These are phyloP conservation scores for Indicator maculatus DNA, from an alignment of 2,113 vertebrate genomes.

Conservation along the genomic window DNA sequence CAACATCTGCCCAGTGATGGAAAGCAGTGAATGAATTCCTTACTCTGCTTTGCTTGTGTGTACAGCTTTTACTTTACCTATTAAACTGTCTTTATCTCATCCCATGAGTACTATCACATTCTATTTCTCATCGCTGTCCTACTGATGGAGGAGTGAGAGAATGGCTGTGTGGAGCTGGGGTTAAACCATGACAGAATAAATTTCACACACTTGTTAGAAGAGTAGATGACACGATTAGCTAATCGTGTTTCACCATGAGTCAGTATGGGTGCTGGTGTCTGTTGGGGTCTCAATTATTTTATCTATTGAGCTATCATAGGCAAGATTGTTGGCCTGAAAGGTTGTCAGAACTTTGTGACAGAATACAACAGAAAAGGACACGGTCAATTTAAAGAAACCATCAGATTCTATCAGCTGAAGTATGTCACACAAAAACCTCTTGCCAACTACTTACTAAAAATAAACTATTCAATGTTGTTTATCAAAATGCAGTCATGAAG, in stretches of 20 bases:
- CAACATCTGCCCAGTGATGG: not conserved
- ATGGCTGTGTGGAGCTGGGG: not conserved
- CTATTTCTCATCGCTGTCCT: not conserved
- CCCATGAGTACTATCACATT: not conserved
- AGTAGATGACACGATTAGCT: not conserved
- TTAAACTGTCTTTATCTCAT: not conserved
- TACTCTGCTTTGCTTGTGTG: not conserved
- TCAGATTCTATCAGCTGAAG: not conserved
- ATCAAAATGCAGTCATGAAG: conserved; percentile 61
- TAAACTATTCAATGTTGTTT: conserved; percentile 55
- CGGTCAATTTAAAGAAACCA: not conserved
- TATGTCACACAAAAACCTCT: not conserved
- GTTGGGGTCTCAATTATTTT: not conserved
- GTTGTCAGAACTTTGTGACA: not conserved
- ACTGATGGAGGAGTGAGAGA: not conserved
- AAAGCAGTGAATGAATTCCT: not conserved
- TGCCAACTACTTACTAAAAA: conserved; percentile 56
- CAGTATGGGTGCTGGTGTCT: not conserved
- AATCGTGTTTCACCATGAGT: not conserved
- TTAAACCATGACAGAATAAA: not conserved
- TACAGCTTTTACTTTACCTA: rapidly evolving
- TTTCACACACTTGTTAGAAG: not conserved
- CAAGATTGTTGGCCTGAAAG: not conserved
- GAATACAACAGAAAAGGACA: not conserved
- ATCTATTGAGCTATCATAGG: not conserved